Evolutionary conservation across 2,888 invertebrate genomes (phyloP), one percentile per base, ranked within the genome.

Genomic region (Tinea trinotella): DNA sequence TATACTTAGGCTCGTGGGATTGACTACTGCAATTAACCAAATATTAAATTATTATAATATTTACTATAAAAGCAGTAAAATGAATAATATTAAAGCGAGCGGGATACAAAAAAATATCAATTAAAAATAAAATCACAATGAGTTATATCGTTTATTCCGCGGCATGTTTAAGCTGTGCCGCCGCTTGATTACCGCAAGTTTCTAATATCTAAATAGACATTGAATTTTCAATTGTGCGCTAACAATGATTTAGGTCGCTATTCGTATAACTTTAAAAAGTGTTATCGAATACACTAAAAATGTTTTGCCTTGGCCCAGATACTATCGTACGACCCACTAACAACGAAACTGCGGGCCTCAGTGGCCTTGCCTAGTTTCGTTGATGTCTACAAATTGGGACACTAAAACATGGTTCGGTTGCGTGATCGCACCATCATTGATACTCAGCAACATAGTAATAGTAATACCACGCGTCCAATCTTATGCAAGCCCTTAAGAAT

Each of bases 281-380:
- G n/a, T 19, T 50, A 50, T 50, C 50, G 50, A 24, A 22, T 50
- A 50, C 50, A 50, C 50, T 24, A 22, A 50, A 50, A 50, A 50
- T 50, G 24, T 50, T 19, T 50, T 15, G 24, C 50, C 50, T 50
- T 50, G 50, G 50, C 50, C 50, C 24, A 50, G 24, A 24, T 50
- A 50, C 24, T 46, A 46, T 46, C 18, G 46, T 19, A 19, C 46
- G 46, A 19, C 46, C 50, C 15, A 24, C 50, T 50, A 50, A 50
- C 50, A 50, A n/a, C n/a, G 50, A 22, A 50, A 50, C 50, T 15
- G 50, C 15, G 50, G 48, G 50, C 50, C 50, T 50, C 50, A 19
- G 12, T 50, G 50, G 24, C 50, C 50, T 50, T 50, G 50, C 50
- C 50, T 50, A 50, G 50, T 50, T 50, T 50, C 24, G 24, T 22